Evolutionary conservation across 2,888 invertebrate genomes (phyloP).

Genomic region (Drosophila gaucha): DNA sequence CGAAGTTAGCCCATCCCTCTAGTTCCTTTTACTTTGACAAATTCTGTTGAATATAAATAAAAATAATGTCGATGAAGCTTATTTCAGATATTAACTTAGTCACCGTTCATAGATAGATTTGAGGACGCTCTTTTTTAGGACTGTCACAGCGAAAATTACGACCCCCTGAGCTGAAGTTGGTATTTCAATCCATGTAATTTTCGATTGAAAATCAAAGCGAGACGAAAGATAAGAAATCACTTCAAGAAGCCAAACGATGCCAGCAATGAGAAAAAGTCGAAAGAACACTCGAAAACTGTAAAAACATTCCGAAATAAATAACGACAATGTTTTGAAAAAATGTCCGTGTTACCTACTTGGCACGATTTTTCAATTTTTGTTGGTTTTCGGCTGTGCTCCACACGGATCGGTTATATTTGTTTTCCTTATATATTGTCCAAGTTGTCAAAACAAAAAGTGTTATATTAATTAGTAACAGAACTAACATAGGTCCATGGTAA

Average conservation of each 20-base stretch:
- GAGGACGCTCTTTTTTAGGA: neutral
- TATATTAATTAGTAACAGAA: neutral
- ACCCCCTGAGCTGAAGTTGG: neutral
- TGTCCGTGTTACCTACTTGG: neutral
- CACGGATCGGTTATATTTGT: neutral
- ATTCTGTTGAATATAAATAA: neutral
- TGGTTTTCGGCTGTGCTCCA: neutral
- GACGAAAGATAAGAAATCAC: neutral
- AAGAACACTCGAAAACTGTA: neutral
- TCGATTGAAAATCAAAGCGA: neutral
- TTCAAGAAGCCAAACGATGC: neutral
- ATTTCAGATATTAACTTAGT: too few species aligned
- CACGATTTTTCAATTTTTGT: neutral
- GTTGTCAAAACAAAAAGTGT: neutral
- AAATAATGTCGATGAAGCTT: neutral
- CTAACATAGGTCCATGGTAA: constrained; percentile 3
- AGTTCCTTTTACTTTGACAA: too few species aligned
- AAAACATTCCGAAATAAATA: neutral
- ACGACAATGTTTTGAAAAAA: neutral
- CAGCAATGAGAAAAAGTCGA: neutral
- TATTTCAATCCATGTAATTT: neutral
- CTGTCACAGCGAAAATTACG: neutral
- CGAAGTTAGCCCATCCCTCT: too few species aligned
- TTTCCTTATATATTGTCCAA: neutral
- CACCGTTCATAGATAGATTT: neutral